Conservation (phyloP, 2,113 vertebrate genomes). For the Cyprinodon brontotheroides region DNA sequence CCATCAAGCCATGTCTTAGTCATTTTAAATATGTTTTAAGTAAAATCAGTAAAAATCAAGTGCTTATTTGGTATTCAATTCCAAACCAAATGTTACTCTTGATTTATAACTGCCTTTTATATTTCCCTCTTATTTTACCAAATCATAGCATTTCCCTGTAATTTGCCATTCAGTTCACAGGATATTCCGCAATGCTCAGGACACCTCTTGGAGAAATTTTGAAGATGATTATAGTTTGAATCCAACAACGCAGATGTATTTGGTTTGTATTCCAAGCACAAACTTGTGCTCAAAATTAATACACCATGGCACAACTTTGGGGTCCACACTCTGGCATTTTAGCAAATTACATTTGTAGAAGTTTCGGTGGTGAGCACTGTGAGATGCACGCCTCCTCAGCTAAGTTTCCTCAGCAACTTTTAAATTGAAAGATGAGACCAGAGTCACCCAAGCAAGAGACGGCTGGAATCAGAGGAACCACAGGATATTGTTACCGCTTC, state of each 20-base stretch:
- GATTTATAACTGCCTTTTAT: constrained; percentile 2
- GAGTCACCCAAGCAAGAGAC: not conserved
- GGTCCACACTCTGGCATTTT: constrained; percentile 21
- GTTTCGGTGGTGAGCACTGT: constrained; percentile 3
- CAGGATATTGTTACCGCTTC: not conserved
- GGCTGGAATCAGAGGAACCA: not conserved
- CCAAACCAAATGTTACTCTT: not conserved
- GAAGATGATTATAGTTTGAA: constrained; percentile 1
- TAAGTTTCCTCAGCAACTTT: constrained; percentile 10
- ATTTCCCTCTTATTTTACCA: not conserved
- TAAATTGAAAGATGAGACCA: constrained; percentile 7
- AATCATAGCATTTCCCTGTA: not conserved
- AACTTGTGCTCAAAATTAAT: constrained; percentile 38
- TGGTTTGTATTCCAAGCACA: constrained; percentile 14
- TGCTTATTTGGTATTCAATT: not conserved
- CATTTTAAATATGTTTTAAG: too few species aligned
- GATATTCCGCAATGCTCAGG: not conserved
- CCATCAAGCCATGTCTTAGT: not conserved
- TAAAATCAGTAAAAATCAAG: not conserved
- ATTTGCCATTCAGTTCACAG: constrained; percentile 9
- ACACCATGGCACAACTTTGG: constrained; percentile 10
- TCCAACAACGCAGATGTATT: constrained; percentile 12
- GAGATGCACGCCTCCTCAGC: constrained; percentile 14
- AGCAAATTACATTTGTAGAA: constrained; percentile 26
- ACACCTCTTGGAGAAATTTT: constrained; percentile 7